Percentiles rank a stretch among this genome's conserved stretches.
Evolutionary conservation across 2,888 invertebrate genomes (phyloP).

Genomic region (Teleogryllus oceanicus): DNA sequence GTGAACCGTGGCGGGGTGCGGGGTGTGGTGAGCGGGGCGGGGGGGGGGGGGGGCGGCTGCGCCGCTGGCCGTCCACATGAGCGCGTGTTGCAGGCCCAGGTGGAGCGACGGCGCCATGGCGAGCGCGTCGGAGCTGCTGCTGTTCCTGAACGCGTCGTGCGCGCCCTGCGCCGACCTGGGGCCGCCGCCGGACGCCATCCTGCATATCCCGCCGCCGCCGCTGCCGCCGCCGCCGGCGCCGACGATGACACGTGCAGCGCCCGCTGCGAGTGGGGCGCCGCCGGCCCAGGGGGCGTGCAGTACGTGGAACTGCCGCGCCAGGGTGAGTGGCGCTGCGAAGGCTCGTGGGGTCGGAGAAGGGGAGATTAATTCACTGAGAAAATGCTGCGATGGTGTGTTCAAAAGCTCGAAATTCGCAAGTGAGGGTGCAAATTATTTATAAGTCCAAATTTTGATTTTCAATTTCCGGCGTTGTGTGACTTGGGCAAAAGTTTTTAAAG

Average conservation of each 20-base stretch:
- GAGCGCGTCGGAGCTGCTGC: slow-evolving; percentile 40
- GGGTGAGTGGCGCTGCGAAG: slow-evolving; percentile 51
- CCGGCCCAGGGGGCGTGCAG: slow-evolving; percentile 60
- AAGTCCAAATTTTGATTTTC: too few relatives aligned
- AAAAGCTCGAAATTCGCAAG: too few relatives aligned
- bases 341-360: too few relatives aligned
- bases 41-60: too few relatives aligned
- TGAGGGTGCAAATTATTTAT: too few relatives aligned
- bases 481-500: too few relatives aligned
- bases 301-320: slow-evolving; percentile 76
- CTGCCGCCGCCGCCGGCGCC: slow-evolving; percentile 51
- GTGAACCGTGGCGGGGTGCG: too few relatives aligned
- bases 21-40: too few relatives aligned
- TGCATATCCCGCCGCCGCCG: slow-evolving; percentile 82
- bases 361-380: too few relatives aligned
- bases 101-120: slow-evolving; percentile 31
- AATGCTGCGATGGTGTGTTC: too few relatives aligned
- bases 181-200: slow-evolving; percentile 77
- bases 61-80: neutral
- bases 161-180: slow-evolving; percentile 54
- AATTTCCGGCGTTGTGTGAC: too few relatives aligned
- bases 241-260: slow-evolving; percentile 41
- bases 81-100: neutral
- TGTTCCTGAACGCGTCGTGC: slow-evolving; percentile 45
- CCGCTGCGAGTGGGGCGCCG: slow-evolving; percentile 47